phyloP scores from a whole-genome alignment of 2,797 vertebrate species.

The Thunnus albacares region DNA sequence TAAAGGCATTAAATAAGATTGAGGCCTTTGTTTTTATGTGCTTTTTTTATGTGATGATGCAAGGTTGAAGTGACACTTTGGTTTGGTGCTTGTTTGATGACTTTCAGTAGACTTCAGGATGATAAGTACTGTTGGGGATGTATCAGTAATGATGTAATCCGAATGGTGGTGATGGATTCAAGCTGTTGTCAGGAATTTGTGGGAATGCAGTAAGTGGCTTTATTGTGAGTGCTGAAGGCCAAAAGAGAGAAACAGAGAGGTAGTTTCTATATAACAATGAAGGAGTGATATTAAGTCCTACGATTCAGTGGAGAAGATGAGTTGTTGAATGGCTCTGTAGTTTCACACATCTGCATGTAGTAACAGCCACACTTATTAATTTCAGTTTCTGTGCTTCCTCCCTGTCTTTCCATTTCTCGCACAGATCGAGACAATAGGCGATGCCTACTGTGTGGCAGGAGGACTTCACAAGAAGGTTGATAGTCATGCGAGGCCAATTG shows the following conservation, averaged over 20 bases:
- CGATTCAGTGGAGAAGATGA: slow-evolving; percentile 7
- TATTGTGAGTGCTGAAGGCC: slow-evolving; percentile 13
- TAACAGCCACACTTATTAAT: slow-evolving; percentile 22
- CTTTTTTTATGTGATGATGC: not conserved
- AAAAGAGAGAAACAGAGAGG: slow-evolving; percentile 16
- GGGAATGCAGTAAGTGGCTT: not conserved
- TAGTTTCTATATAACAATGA: slow-evolving; percentile 29
- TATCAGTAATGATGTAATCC: too few species aligned
- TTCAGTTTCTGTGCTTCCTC: slow-evolving; percentile 13
- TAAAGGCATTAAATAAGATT: not conserved
- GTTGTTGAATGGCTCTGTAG: slow-evolving; percentile 13
- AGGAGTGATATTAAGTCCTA: slow-evolving; percentile 24
- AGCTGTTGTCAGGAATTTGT: not conserved
- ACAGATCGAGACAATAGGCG: slow-evolving; percentile 99
- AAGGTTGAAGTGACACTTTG: not conserved
- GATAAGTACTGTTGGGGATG: not conserved
- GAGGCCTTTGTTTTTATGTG: not conserved
- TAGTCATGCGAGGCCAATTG: slow-evolving; percentile 96
- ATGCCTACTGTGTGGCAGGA: slow-evolving; percentile 97
- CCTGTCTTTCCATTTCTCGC: slow-evolving; percentile 19
- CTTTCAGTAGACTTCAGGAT: not conserved
- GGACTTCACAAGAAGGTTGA: slow-evolving; percentile 97
- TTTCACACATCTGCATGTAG: slow-evolving; percentile 8
- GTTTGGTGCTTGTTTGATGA: too few species aligned
- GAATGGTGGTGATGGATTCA: not conserved